phyloP scores from a whole-genome alignment of 37 sponge, comb jelly and placozoan species.

The Spongilla lacustris region DNA sequence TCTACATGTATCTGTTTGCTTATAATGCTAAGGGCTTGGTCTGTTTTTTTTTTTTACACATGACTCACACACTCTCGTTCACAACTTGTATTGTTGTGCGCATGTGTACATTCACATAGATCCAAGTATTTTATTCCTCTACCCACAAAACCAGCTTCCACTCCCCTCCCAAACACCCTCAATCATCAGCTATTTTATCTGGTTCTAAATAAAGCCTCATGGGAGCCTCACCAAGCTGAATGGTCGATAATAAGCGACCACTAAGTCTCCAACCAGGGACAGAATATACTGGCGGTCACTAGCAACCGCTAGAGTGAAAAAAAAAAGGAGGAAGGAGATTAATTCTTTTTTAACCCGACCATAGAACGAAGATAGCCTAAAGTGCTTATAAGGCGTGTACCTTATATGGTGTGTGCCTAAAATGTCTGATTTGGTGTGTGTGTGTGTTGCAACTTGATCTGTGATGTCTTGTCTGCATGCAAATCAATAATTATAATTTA shows the following conservation, averaged over 20 bases:
- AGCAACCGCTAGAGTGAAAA: slow-evolving; percentile 1
- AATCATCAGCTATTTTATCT: slow-evolving; percentile 1
- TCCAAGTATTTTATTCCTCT: neutral
- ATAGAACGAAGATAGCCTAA: neutral
- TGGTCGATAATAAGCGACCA: slow-evolving; percentile 1
- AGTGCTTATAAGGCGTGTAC: slow-evolving; percentile 1
- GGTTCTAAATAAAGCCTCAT: slow-evolving; percentile 1
- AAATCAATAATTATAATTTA: neutral
- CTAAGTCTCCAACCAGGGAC: slow-evolving; percentile 1
- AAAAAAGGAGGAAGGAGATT: slow-evolving; percentile 1
- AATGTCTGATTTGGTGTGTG: slow-evolving; percentile 1
- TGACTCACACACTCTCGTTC: neutral
- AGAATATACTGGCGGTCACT: neutral
- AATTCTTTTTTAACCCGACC: neutral
- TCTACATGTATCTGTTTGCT: slow-evolving; percentile 1
- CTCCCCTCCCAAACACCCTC: slow-evolving; percentile 1
- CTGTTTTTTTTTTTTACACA: slow-evolving; percentile 1
- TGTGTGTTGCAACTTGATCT: slow-evolving; percentile 1
- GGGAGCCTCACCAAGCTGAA: slow-evolving; percentile 1
- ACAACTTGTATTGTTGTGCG: neutral
- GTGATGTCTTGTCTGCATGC: slow-evolving; percentile 1
- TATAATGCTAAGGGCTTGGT: slow-evolving; percentile 1
- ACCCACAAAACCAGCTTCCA: slow-evolving; percentile 1
- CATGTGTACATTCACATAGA: slow-evolving; percentile 1
- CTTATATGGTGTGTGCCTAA: slow-evolving; percentile 1